These are phyloP conservation scores for Onychomys torridus DNA, from an alignment of 2,797 vertebrate genomes.

Conservation along the genomic window DNA sequence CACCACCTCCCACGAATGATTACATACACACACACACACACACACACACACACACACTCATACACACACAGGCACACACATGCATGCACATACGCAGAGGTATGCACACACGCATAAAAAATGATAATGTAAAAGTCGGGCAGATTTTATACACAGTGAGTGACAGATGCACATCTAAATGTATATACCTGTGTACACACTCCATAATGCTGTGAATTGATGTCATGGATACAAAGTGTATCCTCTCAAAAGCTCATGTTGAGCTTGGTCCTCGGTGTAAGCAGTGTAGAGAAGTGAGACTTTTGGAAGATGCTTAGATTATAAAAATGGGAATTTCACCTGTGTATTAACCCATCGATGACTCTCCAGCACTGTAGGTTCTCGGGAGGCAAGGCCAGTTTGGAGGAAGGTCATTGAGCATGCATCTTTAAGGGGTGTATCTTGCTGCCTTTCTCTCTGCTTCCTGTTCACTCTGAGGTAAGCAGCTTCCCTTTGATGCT, in stretches of 20 bases:
- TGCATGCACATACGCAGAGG: background rate
- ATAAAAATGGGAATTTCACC: background rate
- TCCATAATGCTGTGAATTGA: background rate
- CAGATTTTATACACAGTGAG: background rate
- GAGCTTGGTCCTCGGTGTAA: background rate
- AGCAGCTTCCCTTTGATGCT: background rate
- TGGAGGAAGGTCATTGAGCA: background rate
- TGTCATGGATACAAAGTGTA: background rate
- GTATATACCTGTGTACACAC: accelerated
- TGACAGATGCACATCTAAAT: background rate
- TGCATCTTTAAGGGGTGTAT: too few relatives aligned
- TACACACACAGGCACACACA: too few relatives aligned
- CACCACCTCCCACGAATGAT: background rate
- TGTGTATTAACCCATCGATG: background rate
- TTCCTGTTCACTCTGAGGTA: background rate
- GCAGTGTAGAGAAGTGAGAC: background rate
- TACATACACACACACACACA: background rate
- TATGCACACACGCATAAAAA: background rate
- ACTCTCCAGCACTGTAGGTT: too few relatives aligned
- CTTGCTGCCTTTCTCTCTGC: background rate
- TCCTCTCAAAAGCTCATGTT: background rate
- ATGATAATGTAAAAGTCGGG: background rate
- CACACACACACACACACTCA: background rate
- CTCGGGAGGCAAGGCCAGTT: background rate
- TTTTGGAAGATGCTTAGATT: background rate